phyloP scores from a whole-genome alignment of 2,113 vertebrate species.

The Hippocampus mohnikei region DNA sequence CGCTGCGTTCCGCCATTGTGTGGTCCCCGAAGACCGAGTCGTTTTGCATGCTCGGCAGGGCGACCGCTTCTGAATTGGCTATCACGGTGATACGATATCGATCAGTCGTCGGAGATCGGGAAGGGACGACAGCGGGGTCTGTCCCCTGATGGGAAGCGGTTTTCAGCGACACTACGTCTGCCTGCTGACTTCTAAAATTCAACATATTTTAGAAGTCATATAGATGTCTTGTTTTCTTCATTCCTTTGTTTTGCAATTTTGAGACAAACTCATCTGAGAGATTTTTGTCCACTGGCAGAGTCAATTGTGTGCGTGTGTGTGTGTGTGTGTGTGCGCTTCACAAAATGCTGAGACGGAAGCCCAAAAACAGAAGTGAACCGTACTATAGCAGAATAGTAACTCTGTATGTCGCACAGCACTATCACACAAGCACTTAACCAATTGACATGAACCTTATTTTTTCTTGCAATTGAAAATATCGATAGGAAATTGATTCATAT shows the following conservation, averaged over 20 bases:
- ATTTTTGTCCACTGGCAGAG: no score
- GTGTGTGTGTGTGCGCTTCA: neutral
- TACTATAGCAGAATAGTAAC: neutral
- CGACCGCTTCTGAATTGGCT: slow-evolving; percentile 55
- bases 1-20: slow-evolving; percentile 25
- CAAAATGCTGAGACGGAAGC: neutral
- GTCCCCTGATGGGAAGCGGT: slow-evolving; percentile 38
- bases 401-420: neutral
- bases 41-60: slow-evolving; percentile 57
- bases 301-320: no score
- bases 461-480: no score
- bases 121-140: slow-evolving; percentile 13
- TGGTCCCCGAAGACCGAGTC: slow-evolving; percentile 37
- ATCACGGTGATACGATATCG: slow-evolving; percentile 70
- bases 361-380: neutral
- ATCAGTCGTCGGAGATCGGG: slow-evolving; percentile 48
- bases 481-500: neutral
- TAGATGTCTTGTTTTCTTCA: no score
- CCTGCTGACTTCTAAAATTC: neutral
- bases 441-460: no score
- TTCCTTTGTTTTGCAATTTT: no score
- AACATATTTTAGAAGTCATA: no score
- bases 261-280: no score
- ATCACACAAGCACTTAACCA: neutral
- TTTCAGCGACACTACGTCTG: slow-evolving; percentile 31